Base-by-base conservation (phyloP, 2,888 invertebrate species). In the Euproctis similis region DNA sequence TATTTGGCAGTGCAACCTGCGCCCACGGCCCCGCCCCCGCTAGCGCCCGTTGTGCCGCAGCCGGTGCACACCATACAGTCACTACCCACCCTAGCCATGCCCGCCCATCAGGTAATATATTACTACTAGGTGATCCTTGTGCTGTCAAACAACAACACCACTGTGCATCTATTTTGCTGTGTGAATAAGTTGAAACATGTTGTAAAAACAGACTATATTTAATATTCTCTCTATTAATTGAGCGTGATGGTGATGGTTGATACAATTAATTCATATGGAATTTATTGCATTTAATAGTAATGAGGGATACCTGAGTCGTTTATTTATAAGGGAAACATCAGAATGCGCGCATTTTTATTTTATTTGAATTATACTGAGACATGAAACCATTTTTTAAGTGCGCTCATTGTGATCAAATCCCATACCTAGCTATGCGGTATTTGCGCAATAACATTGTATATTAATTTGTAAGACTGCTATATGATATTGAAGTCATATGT, bases 1-100 rank as follows among this genome's bases (percentile, higher is more conserved):
- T 94, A 94, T 62, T 74, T 95, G 34, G 94, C 94, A 0, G 93
- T 94, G 29, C 94, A 94, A 61, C 94, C 94, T n/a, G 78, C 89
- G 27, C 68, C 74, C 34, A 50, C 61, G 27, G 64, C 71, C 21
- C 85, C 75, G 39, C 70, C 74, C 32, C 68, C 74, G 31, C 61
- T 71, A 30, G 45, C 74, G 32, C 65, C 67, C 8, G 65, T 63
- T 31, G 60, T 53, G 28, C 47, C 65, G 28, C 64, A 53, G 32
- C 32, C 68, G 24, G 39, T 65, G 36, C 66, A 47, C 36, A n/a
- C 50, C 10, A 28, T 50, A 35, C 47, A 59, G 42, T 44, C 64
- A 21, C 49, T 63, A 29, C 64, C 59, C 30, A 44, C 64, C 20
- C 86, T 56, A 16, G 84, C 88, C 56, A 33, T 67, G 48, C 74